A percentile compares a stretch with the other conserved stretches of the same genome.
These are phyloP conservation scores for Boloria selene DNA, from an alignment of 2,888 invertebrate species.

Conservation along the genomic window DNA sequence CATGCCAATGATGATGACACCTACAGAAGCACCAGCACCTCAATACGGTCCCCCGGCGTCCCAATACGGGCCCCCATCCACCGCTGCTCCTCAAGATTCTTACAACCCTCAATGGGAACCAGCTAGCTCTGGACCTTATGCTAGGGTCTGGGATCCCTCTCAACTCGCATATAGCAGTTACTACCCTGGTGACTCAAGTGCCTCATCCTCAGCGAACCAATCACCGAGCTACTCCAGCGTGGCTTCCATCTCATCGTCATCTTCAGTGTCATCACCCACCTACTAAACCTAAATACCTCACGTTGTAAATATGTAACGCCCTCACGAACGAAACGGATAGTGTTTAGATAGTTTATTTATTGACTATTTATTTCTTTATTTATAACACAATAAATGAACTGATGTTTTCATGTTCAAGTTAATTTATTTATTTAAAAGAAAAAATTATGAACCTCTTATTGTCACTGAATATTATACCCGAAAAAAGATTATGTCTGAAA, in stretches of 20 bases:
- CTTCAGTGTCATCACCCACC: slow-evolving; percentile 61
- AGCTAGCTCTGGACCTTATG: slow-evolving; percentile 88
- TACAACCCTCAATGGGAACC: slow-evolving; percentile 89
- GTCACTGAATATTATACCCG: no score
- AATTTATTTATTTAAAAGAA: slow-evolving; percentile 30
- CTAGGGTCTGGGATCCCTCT: slow-evolving; percentile 89
- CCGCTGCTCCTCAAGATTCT: slow-evolving; percentile 85
- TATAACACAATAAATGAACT: slow-evolving; percentile 75
- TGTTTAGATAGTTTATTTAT: slow-evolving; percentile 73
- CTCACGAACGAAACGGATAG: slow-evolving; percentile 69
- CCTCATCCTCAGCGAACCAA: slow-evolving; percentile 81
- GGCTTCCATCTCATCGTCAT: slow-evolving; percentile 69
- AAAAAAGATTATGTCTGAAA: no score
- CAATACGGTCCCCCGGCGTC: slow-evolving; percentile 88
- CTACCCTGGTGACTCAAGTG: slow-evolving; percentile 84
- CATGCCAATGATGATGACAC: slow-evolving; percentile 88
- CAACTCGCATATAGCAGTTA: slow-evolving; percentile 88
- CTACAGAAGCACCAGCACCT: slow-evolving; percentile 82
- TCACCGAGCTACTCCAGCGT: slow-evolving; percentile 77
- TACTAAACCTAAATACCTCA: slow-evolving; percentile 59
- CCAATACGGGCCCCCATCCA: slow-evolving; percentile 73
- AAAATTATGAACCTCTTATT: not conserved
- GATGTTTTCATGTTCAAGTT: slow-evolving; percentile 51
- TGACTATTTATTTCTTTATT: slow-evolving; percentile 75
- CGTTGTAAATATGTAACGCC: slow-evolving; percentile 49